Conservation (phyloP, 2,888 invertebrate species). For the Latrodectus elegans region DNA sequence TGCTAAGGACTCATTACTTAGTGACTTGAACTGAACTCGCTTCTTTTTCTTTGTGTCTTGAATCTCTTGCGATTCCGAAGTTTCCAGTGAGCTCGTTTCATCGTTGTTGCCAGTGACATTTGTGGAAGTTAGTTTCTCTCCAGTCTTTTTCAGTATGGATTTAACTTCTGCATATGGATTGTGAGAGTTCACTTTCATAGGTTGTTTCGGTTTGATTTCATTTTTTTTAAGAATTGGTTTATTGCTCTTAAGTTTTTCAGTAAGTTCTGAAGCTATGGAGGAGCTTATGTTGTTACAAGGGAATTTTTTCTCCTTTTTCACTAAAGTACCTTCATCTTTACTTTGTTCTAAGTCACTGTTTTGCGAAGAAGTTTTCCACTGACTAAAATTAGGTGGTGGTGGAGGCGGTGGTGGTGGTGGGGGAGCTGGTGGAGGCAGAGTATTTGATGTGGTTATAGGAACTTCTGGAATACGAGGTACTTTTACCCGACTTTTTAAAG, state of each 20-base stretch:
- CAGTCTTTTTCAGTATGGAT: constrained; percentile 70
- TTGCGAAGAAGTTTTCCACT: not conserved
- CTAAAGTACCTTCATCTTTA: not conserved
- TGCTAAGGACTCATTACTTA: constrained; percentile 61
- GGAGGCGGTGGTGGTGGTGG: constrained; percentile 60
- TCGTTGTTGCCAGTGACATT: not conserved
- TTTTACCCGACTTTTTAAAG: constrained; percentile 18
- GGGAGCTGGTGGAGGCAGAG: constrained; percentile 27
- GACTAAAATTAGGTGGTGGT: constrained; percentile 42
- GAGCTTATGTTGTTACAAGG: constrained; percentile 33
- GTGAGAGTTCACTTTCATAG: constrained; percentile 34
- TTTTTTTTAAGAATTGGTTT: constrained; percentile 59
- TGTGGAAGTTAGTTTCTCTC: constrained; percentile 11
- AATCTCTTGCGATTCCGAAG: constrained; percentile 7
- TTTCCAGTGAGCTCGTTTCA: not conserved
- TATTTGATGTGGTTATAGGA: constrained; percentile 7
- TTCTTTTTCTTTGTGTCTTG: constrained; percentile 54
- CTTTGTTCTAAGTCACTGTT: not conserved
- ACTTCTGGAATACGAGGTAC: constrained; percentile 43
- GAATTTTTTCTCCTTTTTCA: constrained; percentile 1
- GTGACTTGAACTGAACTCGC: constrained; percentile 62
- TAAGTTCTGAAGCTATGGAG: constrained; percentile 46
- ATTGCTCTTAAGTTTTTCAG: constrained; percentile 55
- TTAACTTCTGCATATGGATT: constrained; percentile 68
- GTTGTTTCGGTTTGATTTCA: constrained; percentile 47